Evolutionary conservation across 2,888 invertebrate species (phyloP).

Genomic region (Gasteruption jaculator): DNA sequence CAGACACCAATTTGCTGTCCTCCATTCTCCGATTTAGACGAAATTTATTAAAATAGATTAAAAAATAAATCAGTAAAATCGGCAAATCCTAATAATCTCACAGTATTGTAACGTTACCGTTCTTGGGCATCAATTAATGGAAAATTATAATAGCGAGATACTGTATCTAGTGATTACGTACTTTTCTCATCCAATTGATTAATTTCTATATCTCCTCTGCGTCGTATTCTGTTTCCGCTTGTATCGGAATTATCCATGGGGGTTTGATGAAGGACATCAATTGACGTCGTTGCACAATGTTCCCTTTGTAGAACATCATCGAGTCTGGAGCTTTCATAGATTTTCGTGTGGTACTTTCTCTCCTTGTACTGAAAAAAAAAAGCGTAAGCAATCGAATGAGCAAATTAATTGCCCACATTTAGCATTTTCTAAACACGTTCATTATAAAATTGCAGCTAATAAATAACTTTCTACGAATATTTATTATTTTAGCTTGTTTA

Average conservation of each 20-base stretch:
- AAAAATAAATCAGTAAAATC: conserved; percentile 18
- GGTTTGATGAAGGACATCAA: conserved; percentile 40
- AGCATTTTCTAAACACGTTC: no score
- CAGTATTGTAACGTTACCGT: no score
- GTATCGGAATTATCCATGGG: no score
- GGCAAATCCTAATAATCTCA: conserved; percentile 18
- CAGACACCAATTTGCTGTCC: no score
- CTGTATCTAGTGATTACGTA: conserved; percentile 40
- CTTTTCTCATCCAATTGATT: conserved; percentile 60
- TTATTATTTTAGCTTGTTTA: no score
- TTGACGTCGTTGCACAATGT: conserved; percentile 35
- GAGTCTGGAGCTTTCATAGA: conserved; percentile 38
- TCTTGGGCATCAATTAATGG: no score
- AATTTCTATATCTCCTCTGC: conserved; percentile 66
- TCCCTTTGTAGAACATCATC: conserved; percentile 39
- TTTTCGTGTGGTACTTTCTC: conserved; percentile 37
- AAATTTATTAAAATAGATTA: conserved; percentile 2
- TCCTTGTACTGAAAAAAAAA: conserved; percentile 37
- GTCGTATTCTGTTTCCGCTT: conserved; percentile 38
- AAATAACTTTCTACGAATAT: no score
- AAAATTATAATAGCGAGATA: no score
- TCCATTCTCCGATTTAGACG: not conserved
- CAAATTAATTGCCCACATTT: no score
- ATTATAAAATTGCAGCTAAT: no score
- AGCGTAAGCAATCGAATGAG: no score